These are phyloP conservation scores for Dascillus cervinus DNA, from an alignment of 2,888 invertebrate species.

Conservation along the genomic window DNA sequence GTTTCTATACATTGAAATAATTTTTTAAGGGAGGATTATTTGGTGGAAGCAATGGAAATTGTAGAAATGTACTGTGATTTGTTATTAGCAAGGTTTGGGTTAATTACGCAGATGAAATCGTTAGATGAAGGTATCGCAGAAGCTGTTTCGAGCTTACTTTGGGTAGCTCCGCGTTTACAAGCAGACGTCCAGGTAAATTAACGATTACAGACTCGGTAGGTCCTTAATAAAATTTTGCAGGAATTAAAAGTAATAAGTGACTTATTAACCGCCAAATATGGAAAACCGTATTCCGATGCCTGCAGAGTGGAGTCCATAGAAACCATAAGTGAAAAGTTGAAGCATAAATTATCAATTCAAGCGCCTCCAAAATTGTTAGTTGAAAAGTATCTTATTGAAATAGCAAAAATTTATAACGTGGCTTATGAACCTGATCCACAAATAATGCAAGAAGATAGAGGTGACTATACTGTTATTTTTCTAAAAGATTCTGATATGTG, in stretches of 20 bases:
- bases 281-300: slow-evolving; percentile 84
- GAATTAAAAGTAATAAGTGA: slow-evolving; percentile 78
- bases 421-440: slow-evolving; percentile 93
- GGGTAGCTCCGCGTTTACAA: slow-evolving; percentile 92
- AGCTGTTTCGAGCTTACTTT: slow-evolving; percentile 91
- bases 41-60: slow-evolving; percentile 98
- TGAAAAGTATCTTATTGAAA: slow-evolving; percentile 92
- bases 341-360: slow-evolving; percentile 88
- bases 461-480: slow-evolving; percentile 13
- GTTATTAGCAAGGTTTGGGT: slow-evolving; percentile 88
- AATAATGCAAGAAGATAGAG: slow-evolving; percentile 69
- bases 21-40: slow-evolving; percentile 85
- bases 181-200: slow-evolving; percentile 63
- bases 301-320: slow-evolving; percentile 75
- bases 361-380: slow-evolving; percentile 93
- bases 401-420: slow-evolving; percentile 91
- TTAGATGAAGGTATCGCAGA: slow-evolving; percentile 94
- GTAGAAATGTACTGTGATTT: slow-evolving; percentile 99
- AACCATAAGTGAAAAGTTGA: slow-evolving; percentile 83
- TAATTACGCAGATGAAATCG: slow-evolving; percentile 94
- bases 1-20: slow-evolving; percentile 2
- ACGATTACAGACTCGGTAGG: slow-evolving; percentile 1
- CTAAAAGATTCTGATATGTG: neutral
- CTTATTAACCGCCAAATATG: slow-evolving; percentile 85
- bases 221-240: too few relatives aligned